Evolutionary conservation across 2,797 vertebrate genomes (phyloP).

Genomic region (Mionectes olivaceus): DNA sequence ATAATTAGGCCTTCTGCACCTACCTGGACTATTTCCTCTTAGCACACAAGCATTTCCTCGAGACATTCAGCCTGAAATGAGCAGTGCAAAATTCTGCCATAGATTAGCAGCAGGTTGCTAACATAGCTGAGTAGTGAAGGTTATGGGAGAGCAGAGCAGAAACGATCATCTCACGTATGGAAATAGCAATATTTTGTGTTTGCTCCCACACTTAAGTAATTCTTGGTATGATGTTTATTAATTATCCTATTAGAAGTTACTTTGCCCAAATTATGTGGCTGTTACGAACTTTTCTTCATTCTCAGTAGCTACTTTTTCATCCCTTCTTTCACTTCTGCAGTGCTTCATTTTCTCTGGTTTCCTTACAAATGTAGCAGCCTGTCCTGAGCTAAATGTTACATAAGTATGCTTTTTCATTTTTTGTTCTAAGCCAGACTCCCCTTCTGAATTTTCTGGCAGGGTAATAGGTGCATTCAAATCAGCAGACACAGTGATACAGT

Average conservation of each 20-base stretch:
- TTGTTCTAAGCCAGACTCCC: not conserved
- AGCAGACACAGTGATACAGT: not conserved
- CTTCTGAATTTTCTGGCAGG: not conserved
- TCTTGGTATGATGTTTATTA: not conserved
- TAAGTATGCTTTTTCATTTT: not conserved
- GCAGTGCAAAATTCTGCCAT: not conserved
- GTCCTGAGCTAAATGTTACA: not conserved
- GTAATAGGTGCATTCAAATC: not conserved
- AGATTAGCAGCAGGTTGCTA: not conserved
- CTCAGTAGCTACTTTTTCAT: not conserved
- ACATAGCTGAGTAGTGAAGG: not conserved
- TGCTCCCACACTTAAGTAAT: not conserved
- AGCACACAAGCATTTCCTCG: not conserved
- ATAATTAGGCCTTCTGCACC: not conserved
- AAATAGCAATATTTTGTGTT: not conserved
- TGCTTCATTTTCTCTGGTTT: conserved; percentile 1
- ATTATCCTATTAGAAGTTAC: not conserved
- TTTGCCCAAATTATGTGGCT: not conserved
- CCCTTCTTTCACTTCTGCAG: not conserved
- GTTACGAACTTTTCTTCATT: not conserved
- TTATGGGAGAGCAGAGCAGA: not conserved
- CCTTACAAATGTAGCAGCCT: not conserved
- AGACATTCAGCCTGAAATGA: not conserved
- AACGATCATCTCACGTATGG: rapidly evolving
- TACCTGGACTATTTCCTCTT: not conserved